Percentiles rank a stretch among this genome's conserved stretches.
phyloP scores from a whole-genome alignment of 2,113 vertebrate genomes.

The Xyliphius kryptos region DNA sequence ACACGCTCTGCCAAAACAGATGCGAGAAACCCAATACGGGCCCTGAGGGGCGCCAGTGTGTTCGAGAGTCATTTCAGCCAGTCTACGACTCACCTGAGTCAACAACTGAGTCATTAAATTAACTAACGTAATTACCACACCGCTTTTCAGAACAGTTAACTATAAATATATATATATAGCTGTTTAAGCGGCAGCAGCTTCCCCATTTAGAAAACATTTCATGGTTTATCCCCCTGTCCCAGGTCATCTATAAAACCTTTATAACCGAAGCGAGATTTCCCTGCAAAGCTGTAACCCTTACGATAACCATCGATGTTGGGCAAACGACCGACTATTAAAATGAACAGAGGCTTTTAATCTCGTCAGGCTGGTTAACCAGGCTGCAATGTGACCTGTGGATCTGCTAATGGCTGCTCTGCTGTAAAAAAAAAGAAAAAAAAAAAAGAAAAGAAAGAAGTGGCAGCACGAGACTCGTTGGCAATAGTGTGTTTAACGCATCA shows the following conservation, averaged over 20 bases:
- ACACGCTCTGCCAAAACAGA: slow-evolving; percentile 34
- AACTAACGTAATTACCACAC: slow-evolving; percentile 36
- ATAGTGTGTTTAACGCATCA: slow-evolving; percentile 60
- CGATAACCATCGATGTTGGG: slow-evolving; percentile 14
- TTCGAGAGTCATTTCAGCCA: slow-evolving; percentile 31
- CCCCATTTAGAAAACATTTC: slow-evolving; percentile 12
- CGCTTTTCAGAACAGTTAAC: slow-evolving; percentile 18
- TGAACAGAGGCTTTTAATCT: slow-evolving; percentile 33
- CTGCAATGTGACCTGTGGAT: slow-evolving; percentile 43
- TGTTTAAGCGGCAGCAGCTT: slow-evolving; percentile 21
- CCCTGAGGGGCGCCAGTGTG: slow-evolving; percentile 36
- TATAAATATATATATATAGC: slow-evolving; percentile 22
- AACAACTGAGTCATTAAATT: slow-evolving; percentile 40
- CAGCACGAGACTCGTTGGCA: slow-evolving; percentile 53
- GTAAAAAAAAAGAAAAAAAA: too few relatives aligned
- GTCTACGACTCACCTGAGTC: slow-evolving; percentile 42
- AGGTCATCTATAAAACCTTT: slow-evolving; percentile 21
- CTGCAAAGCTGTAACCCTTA: slow-evolving; percentile 14
- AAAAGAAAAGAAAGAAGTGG: slow-evolving; percentile 34
- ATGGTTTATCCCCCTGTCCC: slow-evolving; percentile 8
- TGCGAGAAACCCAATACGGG: slow-evolving; percentile 36
- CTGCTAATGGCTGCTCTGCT: slow-evolving; percentile 58
- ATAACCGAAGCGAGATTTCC: slow-evolving; percentile 8
- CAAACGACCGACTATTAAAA: slow-evolving; percentile 34
- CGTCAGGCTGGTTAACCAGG: slow-evolving; percentile 30